Base-by-base conservation (phyloP, 2,113 vertebrate species). In the Struthidea cinerea region DNA sequence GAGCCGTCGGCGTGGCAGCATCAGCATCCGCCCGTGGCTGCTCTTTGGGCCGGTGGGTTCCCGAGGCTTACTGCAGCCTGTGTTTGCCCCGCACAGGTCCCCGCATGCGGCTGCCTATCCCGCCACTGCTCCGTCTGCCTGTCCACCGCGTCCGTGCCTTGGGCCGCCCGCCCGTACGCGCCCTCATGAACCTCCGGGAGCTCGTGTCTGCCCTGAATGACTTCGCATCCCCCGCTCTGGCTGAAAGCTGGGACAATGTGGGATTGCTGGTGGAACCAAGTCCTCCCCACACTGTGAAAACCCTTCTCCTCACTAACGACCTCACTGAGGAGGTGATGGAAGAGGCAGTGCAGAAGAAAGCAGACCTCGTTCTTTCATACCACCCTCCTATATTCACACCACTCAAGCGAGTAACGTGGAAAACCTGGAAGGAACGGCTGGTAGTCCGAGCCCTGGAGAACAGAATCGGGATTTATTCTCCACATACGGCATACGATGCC, bases 191-290 rank as follows among this genome's bases (percentile, higher is more conserved):
- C 49, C 96, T 99, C 33, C 82, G 98, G 64, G 93, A 97, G 13
- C 96, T 99, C 26, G 94, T 99, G 46, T 94, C 98, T 49, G 98
- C 98, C 64, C 94, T 99, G 67, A 98, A 99, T 68, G 95, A 98
- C 88, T 98, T 99, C 3, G 99, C 99, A 27, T 98, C 99, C 4
- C 98, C 98, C 32, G 98, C 98, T 1, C 97, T 99, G 90, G 99
- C 99, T 5, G 99, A 99, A 92, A 98, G 98, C 20, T 99, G 99
- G 99, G 99, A 99, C 97, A 99, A 99, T 3, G 99, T 99, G 10
- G 99, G 99, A 12, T 95, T 99, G 41, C 96, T 99, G 97, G 98
- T 99, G 30, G 99, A 99, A 94, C 99, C 99, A 0, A 98, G 98
- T 59, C 98, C 98, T 61, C 96, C 98, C 6, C 98, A 98, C n/a